Evolutionary conservation across 2,113 vertebrate genomes (phyloP), one percentile per base, ranked within the genome.

Genomic region (Bufo gargarizans): DNA sequence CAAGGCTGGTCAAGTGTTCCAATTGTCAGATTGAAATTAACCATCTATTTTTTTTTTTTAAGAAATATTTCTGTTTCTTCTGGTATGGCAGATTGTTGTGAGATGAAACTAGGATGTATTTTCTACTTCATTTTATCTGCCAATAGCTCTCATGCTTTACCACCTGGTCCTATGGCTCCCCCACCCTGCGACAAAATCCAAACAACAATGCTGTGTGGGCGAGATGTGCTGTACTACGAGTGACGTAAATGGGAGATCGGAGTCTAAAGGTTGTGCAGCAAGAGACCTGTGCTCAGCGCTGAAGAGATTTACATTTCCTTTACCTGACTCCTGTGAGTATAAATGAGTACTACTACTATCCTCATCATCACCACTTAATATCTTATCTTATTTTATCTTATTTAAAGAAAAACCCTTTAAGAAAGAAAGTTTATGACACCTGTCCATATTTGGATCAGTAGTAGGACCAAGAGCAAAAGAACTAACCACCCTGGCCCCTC

Each of bases 231-330:
- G 87, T 77, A 47, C 47, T 53, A 69, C 49, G 45, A 45, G 78
- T 89, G 81, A 89, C 82, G 87, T 83, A 89, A 17, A 74, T 77
- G 78, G 72, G 33, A 84, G 86, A 87, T 69, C 85, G 58, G 77
- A 87, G 87, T 88, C 87, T 84, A 84, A 89, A 89, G 87, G 87
- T 89, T 89, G 74, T 67, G 72, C 80, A 77, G 81, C 45, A 33
- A 77, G 58, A 78, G 59, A 71, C 43, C 22, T 22, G 45, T 50
- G 74, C 49, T 72, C 45, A 67, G 63, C 61, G 67, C 43, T 84
- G 72, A 12, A 55, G 49, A 49, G 74, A 17, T 61, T 61, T 17
- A 47, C n/a, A 43, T 59, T 59, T 81, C 4, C 50, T 45, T 59
- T 6, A 13, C 8, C 13, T 71, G 22, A 71, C 43, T 33, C 33